These are phyloP conservation scores for Siphonodentalium dalli DNA, from an alignment of 2,888 invertebrate genomes.

Conservation along the genomic window DNA sequence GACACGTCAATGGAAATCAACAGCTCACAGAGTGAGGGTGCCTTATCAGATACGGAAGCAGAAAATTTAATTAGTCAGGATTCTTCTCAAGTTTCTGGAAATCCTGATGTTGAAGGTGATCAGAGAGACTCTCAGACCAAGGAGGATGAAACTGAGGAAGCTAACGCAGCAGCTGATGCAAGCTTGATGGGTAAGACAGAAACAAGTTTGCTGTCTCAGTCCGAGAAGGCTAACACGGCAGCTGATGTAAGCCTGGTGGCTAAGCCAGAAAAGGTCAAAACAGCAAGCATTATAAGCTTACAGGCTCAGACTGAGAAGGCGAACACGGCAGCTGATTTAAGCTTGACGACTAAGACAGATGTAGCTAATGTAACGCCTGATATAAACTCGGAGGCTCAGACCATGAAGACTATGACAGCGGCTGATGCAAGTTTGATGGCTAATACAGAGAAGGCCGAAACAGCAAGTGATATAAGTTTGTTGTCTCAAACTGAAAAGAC, in stretches of 20 bases:
- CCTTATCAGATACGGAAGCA: too few species aligned
- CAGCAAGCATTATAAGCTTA: too few species aligned
- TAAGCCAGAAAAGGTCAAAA: not conserved
- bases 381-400: not conserved
- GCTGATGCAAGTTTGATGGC: too few species aligned
- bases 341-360: not conserved
- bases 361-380: too few species aligned
- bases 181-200: slow-evolving; percentile 1
- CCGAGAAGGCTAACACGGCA: not conserved
- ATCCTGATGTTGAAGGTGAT: too few species aligned
- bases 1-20: too few species aligned
- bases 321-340: slow-evolving; percentile 11
- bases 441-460: too few species aligned
- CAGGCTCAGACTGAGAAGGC: slow-evolving; percentile 15
- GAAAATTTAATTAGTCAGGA: too few species aligned
- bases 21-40: not conserved
- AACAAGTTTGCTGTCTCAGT: not conserved
- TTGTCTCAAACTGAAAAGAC: too few species aligned
- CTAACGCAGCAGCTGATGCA: not conserved
- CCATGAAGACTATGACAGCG: not conserved
- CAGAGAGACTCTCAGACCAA: slow-evolving; percentile 1
- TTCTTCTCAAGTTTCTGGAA: too few species aligned
- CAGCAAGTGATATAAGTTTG: too few species aligned
- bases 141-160: not conserved
- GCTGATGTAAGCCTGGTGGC: not conserved